These are phyloP conservation scores for Hydrozoanthus tunicans DNA, from an alignment of 64 coral and sea anemone species.

Conservation along the genomic window DNA sequence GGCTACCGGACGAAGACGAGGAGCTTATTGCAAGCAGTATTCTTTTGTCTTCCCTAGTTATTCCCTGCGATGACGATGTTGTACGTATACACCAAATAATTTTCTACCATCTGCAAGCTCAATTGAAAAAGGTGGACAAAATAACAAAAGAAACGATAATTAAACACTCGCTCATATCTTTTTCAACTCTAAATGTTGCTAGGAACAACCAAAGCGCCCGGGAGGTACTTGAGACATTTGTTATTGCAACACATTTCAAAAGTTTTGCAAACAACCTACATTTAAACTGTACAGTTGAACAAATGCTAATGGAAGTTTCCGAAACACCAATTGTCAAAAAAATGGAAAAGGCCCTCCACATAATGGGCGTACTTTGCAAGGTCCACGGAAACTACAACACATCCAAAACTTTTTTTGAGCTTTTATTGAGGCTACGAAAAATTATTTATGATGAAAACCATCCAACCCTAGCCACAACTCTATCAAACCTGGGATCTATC, in stretches of 20 bases:
- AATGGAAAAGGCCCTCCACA: background rate
- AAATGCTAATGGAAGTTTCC: background rate
- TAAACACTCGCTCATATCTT: background rate
- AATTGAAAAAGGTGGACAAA: background rate
- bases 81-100: conserved; percentile 31
- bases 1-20: background rate
- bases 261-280: background rate
- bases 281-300: background rate
- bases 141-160: background rate
- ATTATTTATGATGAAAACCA: no score
- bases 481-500: no score
- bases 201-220: background rate
- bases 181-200: background rate
- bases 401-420: background rate
- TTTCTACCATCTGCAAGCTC: background rate
- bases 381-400: background rate
- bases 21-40: background rate
- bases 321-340: background rate
- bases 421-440: background rate
- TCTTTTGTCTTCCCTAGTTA: background rate
- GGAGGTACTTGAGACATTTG: background rate
- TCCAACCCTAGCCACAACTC: no score
- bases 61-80: background rate
- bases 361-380: background rate
- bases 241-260: conserved; percentile 1